Base-by-base conservation (phyloP, 2,113 vertebrate genomes). In the Callipepla squamata region DNA sequence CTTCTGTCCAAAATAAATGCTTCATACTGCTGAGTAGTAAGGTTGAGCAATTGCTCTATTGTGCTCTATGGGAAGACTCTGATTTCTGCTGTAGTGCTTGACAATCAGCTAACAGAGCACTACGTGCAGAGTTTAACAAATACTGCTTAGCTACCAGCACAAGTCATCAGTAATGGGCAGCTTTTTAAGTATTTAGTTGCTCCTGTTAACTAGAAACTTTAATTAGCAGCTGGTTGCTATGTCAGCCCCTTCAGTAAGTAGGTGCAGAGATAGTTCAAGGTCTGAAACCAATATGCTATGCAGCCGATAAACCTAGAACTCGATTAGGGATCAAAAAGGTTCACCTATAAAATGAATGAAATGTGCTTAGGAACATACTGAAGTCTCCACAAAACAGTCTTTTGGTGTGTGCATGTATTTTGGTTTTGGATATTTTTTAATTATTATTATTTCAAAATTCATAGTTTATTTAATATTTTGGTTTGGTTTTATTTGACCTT, bases 331-430 rank as follows among this genome's bases (percentile, higher is more conserved):
- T 73, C 58, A 68, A 57, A 83, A 34, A 59, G n/a, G 45, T 30
- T 58, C 57, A n/a, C 40, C 30, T 70, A 9, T 21, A 53, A 85
- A 57, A 74, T 44, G 16, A 87, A 47, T 12, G 69, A 74, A 65
- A 80, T 32, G n/a, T 61, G 26, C 32, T 80, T 76, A 95, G 89
- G 77, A 75, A 38, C 69, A 65, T 72, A 44, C 32, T 20, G 8
- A 84, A 78, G 55, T 80, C 63, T 51, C 89, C 85, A 90, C 76
- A 76, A 50, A 92, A 82, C 68, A 92, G 92, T 86, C 74, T 7
- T 87, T 89, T 95, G 88, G 82, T 92, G 96, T 95, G 68, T 94
- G 95, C 96, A 96, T 96, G 96, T 94, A 73, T 94, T 96, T 83
- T 87, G 88, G 9, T 57, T 57, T 57, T 19, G 28, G 53, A 32